Evolutionary conservation across 2,113 vertebrate genomes (phyloP).

Genomic region (Oreochromis spilurus): DNA sequence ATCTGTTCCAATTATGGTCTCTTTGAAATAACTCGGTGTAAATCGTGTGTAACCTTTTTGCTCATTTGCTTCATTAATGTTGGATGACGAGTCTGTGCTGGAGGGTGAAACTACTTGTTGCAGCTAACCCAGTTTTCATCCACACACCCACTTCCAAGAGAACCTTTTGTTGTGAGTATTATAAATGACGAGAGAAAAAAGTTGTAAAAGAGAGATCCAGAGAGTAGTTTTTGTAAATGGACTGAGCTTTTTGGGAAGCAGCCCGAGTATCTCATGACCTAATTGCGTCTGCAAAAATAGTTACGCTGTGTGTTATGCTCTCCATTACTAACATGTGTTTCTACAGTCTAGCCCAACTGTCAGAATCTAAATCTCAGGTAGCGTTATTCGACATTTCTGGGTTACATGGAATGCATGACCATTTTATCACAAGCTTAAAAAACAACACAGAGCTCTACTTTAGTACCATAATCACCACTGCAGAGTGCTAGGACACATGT

Average conservation of each 20-base stretch:
- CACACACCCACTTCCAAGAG: not conserved
- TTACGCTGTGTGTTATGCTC: constrained; percentile 12
- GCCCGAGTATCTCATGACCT: constrained; percentile 29
- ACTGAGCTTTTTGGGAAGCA: constrained; percentile 14
- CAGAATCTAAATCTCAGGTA: constrained; percentile 1
- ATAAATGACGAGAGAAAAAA: not conserved
- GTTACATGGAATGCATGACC: constrained; percentile 1
- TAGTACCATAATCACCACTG: constrained; percentile 1
- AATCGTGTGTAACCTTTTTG: not conserved
- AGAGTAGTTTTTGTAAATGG: constrained; percentile 6
- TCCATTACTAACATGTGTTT: constrained; percentile 14
- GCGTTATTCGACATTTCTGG: constrained; percentile 19
- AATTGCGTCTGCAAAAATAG: constrained; percentile 37
- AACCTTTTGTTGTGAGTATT: not conserved
- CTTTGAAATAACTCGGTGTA: not conserved
- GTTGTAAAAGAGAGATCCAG: not conserved
- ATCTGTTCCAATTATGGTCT: not conserved
- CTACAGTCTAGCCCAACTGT: not conserved
- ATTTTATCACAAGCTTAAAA: constrained; percentile 15
- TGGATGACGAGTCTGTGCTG: not conserved
- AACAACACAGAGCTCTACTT: not conserved
- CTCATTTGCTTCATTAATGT: not conserved
- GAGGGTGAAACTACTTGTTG: not conserved
- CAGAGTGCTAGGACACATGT: constrained; percentile 11
- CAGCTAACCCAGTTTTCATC: not conserved